Evolutionary conservation across 2,797 vertebrate species (phyloP).

Genomic region (Spinus pinus): DNA sequence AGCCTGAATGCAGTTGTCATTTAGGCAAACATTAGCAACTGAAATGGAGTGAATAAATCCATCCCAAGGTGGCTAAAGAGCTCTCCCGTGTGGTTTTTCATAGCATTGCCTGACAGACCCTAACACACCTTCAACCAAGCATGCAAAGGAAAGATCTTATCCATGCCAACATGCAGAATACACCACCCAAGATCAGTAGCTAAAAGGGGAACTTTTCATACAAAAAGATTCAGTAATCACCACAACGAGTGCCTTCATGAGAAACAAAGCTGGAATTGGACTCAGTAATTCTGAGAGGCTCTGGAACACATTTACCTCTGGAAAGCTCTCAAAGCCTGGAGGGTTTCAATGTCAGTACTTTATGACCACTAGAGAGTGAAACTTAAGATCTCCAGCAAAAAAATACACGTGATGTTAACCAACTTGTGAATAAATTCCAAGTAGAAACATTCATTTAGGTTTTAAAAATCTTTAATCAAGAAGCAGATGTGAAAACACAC

Average conservation of each 20-base stretch:
- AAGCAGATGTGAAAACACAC: background rate
- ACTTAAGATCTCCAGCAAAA: background rate
- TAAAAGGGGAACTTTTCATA: slow-evolving; percentile 74
- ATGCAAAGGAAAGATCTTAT: slow-evolving; percentile 65
- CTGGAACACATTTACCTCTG: background rate
- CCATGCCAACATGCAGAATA: slow-evolving; percentile 76
- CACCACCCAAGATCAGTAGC: slow-evolving; percentile 51
- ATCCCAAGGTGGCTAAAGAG: background rate
- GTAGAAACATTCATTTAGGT: background rate
- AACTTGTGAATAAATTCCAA: background rate
- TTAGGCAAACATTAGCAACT: background rate
- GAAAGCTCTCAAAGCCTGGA: background rate
- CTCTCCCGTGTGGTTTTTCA: slow-evolving; percentile 56
- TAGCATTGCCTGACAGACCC: slow-evolving; percentile 33
- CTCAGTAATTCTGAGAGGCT: background rate
- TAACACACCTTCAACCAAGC: slow-evolving; percentile 28
- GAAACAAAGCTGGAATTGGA: slow-evolving; percentile 1
- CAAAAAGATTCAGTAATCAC: slow-evolving; percentile 75
- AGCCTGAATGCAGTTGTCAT: background rate
- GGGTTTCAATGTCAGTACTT: background rate
- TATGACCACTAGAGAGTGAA: background rate
- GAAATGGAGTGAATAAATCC: background rate
- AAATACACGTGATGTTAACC: background rate
- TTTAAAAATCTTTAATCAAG: background rate
- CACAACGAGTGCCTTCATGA: slow-evolving; percentile 23